phyloP scores from a whole-genome alignment of 2,888 invertebrate species.

The Phortica magna region DNA sequence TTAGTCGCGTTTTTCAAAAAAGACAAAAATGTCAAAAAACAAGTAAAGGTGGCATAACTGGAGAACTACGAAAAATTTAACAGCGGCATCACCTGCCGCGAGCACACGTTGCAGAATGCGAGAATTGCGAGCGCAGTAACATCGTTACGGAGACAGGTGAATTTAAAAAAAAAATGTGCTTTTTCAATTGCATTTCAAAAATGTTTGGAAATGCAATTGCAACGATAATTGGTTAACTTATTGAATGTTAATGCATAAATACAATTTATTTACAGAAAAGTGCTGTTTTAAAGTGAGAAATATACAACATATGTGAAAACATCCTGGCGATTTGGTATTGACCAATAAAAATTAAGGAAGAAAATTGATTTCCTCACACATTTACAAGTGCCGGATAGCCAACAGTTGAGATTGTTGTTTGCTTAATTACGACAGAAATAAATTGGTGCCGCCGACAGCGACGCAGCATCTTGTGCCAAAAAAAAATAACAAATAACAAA shows the following conservation, averaged over 20 bases:
- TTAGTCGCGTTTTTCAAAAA: too few species aligned
- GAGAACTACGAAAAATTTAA: too few species aligned
- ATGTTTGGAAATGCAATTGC: background rate
- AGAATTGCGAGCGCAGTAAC: background rate
- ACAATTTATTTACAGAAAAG: background rate
- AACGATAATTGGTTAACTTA: background rate
- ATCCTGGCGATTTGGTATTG: background rate
- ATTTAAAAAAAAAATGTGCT: conserved; percentile 1
- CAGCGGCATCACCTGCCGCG: too few species aligned
- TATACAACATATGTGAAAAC: background rate
- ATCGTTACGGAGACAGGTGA: conserved; percentile 9
- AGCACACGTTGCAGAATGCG: too few species aligned
- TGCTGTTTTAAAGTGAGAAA: background rate
- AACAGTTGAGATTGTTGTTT: too few species aligned
- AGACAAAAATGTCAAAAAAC: too few species aligned
- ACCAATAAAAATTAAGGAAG: background rate
- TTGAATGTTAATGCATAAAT: background rate
- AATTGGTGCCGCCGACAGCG: background rate
- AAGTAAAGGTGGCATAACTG: too few species aligned
- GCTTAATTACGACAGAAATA: too few species aligned
- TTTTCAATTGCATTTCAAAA: background rate
- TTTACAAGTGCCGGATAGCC: too few species aligned
- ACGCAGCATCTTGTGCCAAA: conserved; percentile 4
- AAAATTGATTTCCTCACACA: too few species aligned
- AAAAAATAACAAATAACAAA: background rate